phyloP scores from a whole-genome alignment of 2,113 vertebrate species.

The Haplochromis burtoni region DNA sequence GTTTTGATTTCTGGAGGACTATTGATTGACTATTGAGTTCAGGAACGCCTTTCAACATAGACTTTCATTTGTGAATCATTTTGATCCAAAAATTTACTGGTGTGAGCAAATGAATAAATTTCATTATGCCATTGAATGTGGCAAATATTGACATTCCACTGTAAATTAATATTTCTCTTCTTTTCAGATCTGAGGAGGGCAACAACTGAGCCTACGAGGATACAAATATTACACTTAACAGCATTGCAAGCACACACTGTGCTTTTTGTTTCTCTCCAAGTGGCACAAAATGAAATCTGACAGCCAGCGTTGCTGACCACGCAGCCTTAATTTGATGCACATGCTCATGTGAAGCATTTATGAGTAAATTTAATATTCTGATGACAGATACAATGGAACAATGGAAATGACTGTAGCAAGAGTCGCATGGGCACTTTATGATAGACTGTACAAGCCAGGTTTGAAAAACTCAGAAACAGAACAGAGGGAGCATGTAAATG shows the following conservation, averaged over 20 bases:
- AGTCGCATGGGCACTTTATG: not conserved
- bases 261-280: not conserved
- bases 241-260: not conserved
- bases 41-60: not conserved
- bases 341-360: not conserved
- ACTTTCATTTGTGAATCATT: not conserved
- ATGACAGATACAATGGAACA: not conserved
- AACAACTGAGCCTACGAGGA: not conserved
- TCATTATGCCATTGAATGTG: not conserved
- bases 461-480: not conserved
- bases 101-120: not conserved
- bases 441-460: not conserved
- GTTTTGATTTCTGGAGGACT: not conserved
- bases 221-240: not conserved
- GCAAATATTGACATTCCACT: not conserved
- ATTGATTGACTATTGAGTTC: not conserved
- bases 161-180: not conserved
- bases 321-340: not conserved
- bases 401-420: not conserved
- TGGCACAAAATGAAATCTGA: not conserved
- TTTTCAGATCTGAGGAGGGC: not conserved
- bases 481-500: not conserved
- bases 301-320: not conserved
- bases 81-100: not conserved
- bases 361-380: slow-evolving; percentile 9